phyloP scores from a whole-genome alignment of 2,113 vertebrate genomes.

The Malurus alboscapulatus region DNA sequence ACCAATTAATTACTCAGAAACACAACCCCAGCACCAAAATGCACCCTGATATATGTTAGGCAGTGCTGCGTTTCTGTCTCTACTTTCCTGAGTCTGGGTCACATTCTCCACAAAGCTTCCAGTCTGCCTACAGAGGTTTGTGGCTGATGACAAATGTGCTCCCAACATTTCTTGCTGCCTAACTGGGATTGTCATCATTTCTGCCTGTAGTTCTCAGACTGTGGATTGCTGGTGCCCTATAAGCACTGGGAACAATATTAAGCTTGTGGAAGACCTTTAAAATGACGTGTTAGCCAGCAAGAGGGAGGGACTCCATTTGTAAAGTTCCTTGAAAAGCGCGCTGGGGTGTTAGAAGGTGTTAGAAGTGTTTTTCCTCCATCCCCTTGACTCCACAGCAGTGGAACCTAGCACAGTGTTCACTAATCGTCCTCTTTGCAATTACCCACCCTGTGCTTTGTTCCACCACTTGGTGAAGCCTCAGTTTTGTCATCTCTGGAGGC shows the following conservation, averaged over 20 bases:
- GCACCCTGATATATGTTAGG: neutral
- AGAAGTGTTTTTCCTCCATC: neutral
- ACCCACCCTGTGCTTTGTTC: neutral
- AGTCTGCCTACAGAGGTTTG: neutral
- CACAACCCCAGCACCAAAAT: neutral
- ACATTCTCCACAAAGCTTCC: neutral
- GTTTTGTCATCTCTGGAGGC: neutral
- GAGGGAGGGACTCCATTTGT: neutral
- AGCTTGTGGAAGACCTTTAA: neutral
- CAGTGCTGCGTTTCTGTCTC: neutral
- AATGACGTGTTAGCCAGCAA: neutral
- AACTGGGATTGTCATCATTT: neutral
- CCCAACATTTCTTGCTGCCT: neutral
- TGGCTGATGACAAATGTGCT: neutral
- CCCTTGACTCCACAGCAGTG: neutral
- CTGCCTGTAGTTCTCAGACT: neutral
- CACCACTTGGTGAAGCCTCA: neutral
- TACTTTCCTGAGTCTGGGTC: neutral
- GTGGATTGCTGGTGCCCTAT: neutral
- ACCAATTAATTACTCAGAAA: neutral
- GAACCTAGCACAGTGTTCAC: neutral
- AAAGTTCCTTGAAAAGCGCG: neutral
- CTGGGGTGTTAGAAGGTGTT: fast-evolving
- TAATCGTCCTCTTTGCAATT: neutral
- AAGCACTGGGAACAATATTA: neutral